These are phyloP conservation scores for Chrosomus eos DNA, from an alignment of 2,797 vertebrate species.

Conservation along the genomic window DNA sequence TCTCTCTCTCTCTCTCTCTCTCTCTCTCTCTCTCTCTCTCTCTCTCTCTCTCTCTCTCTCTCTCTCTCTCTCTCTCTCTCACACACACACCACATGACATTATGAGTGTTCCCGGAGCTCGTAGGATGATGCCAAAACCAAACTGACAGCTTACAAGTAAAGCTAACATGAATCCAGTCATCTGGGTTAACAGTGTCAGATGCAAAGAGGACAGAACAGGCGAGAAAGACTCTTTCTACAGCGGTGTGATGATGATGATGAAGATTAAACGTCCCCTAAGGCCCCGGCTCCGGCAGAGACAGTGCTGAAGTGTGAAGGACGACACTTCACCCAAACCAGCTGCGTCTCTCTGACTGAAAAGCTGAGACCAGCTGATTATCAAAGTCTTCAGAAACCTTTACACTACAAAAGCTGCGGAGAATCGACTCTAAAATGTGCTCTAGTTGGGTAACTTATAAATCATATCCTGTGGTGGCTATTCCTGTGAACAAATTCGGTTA, in stretches of 20 bases:
- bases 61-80: too few species aligned
- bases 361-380: background rate
- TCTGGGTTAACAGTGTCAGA: slow-evolving; percentile 19
- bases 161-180: slow-evolving; percentile 20
- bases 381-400: background rate
- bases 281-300: background rate
- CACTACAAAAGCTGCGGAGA: too few species aligned
- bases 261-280: background rate
- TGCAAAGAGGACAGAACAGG: slow-evolving; percentile 21
- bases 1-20: too few species aligned
- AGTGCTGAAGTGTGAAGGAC: background rate
- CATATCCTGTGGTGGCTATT: background rate
- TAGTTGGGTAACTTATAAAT: background rate
- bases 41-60: too few species aligned
- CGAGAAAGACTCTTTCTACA: background rate
- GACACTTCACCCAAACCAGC: background rate
- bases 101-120: slow-evolving; percentile 8
- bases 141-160: slow-evolving; percentile 26
- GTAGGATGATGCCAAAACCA: background rate
- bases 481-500: background rate
- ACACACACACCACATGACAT: background rate
- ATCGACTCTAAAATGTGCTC: background rate
- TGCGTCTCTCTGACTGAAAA: background rate
- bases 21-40: too few species aligned
- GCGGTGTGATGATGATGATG: background rate